phyloP scores from a whole-genome alignment of 2,888 invertebrate genomes.

The Latrodectus hesperus region DNA sequence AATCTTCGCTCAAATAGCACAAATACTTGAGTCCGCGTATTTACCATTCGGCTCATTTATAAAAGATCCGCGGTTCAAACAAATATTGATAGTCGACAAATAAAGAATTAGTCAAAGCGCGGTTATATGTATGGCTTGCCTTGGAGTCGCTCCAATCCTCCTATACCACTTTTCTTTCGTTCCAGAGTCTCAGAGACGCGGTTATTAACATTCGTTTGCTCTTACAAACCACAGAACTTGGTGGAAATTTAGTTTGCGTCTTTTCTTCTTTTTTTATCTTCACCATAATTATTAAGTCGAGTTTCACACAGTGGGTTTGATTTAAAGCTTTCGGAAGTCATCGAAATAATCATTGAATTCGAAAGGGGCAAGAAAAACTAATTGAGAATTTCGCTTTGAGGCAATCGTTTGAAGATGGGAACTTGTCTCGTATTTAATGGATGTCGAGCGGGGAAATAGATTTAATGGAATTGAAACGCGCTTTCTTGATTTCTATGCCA shows the following conservation, averaged over 20 bases:
- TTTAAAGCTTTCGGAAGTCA: constrained; percentile 24
- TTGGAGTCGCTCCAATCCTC: constrained; percentile 29
- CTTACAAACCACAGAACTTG: constrained; percentile 45
- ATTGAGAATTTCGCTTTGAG: constrained; percentile 55
- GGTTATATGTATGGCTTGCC: constrained; percentile 43
- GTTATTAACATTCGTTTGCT: constrained; percentile 64
- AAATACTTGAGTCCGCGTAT: constrained; percentile 66
- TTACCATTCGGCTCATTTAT: constrained; percentile 67
- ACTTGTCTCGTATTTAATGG: constrained; percentile 30
- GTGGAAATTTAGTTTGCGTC: constrained; percentile 36
- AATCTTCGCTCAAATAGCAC: constrained; percentile 68
- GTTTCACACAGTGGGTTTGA: constrained; percentile 15
- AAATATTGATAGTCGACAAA: constrained; percentile 68
- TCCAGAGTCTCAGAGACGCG: constrained; percentile 12
- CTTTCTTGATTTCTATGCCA: not conserved
- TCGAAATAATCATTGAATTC: constrained; percentile 26
- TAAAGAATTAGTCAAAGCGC: constrained; percentile 68
- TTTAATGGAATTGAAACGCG: not conserved
- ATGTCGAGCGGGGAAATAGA: constrained; percentile 10
- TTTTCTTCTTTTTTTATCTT: constrained; percentile 14
- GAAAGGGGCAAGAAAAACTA: constrained; percentile 46
- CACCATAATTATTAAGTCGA: constrained; percentile 40
- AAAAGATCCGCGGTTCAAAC: constrained; percentile 69
- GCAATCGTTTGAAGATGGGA: constrained; percentile 27
- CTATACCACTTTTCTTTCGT: constrained; percentile 41